These are phyloP conservation scores for Pachyseris speciosa DNA, from an alignment of 64 coral and sea anemone genomes.

Conservation along the genomic window DNA sequence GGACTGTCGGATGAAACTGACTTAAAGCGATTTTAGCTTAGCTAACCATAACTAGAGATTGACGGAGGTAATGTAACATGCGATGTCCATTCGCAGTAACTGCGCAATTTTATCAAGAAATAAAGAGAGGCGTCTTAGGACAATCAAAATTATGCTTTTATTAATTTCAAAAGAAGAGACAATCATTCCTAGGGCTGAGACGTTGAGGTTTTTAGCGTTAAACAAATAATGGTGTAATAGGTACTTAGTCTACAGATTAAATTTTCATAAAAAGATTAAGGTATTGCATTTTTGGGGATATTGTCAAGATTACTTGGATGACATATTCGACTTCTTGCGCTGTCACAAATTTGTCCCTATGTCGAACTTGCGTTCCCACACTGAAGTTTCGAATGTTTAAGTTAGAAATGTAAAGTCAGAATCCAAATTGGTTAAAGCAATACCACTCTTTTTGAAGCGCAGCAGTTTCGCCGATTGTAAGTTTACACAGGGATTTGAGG, in stretches of 20 bases:
- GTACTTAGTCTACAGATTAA: slow-evolving; percentile 73
- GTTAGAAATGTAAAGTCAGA: neutral
- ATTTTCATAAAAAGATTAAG: slow-evolving; percentile 82
- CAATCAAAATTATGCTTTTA: neutral
- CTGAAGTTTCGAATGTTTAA: neutral
- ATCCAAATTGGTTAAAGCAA: neutral
- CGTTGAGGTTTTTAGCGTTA: slow-evolving; percentile 2
- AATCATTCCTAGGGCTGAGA: neutral
- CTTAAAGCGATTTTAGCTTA: slow-evolving; percentile 53
- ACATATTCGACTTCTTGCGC: neutral
- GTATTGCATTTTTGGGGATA: slow-evolving; percentile 78
- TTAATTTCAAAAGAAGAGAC: neutral
- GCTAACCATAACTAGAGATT: slow-evolving; percentile 42
- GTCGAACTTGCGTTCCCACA: neutral
- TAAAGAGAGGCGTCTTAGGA: too few species aligned
- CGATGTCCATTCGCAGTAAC: neutral
- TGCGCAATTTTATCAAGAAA: neutral
- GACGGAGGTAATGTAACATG: slow-evolving; percentile 19
- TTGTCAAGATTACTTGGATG: slow-evolving; percentile 37
- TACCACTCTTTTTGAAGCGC: neutral
- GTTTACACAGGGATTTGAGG: slow-evolving; percentile 42
- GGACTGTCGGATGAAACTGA: slow-evolving; percentile 47
- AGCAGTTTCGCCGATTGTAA: slow-evolving; percentile 4
- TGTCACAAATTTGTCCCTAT: neutral
- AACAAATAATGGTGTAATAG: slow-evolving; percentile 69